Conservation (phyloP, 2,888 invertebrate genomes). For the Chesias legatella region DNA sequence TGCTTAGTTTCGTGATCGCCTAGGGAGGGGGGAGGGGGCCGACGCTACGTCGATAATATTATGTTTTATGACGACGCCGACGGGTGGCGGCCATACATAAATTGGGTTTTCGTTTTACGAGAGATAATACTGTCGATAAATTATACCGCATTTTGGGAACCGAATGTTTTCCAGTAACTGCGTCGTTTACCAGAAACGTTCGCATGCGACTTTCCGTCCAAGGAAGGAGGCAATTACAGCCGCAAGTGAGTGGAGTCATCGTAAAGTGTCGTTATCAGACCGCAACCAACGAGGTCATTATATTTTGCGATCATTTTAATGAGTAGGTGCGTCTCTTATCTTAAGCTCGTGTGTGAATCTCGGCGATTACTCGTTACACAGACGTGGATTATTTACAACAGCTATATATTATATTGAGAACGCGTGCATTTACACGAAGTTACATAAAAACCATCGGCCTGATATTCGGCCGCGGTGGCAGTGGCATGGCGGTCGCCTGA, state of each 20-base stretch:
- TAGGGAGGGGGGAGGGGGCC: constrained; percentile 74
- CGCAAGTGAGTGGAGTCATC: constrained; percentile 42
- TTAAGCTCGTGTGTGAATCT: constrained; percentile 43
- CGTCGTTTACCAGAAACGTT: constrained; percentile 35
- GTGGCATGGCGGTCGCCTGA: constrained; percentile 17
- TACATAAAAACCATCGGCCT: too few relatives aligned
- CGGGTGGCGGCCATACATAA: constrained; percentile 64
- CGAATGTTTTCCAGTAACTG: constrained; percentile 42
- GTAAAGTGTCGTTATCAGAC: constrained; percentile 55
- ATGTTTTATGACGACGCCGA: constrained; percentile 71
- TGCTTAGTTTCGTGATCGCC: constrained; percentile 77
- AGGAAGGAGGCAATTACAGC: constrained; percentile 52
- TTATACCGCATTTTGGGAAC: constrained; percentile 63
- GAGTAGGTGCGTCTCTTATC: constrained; percentile 45
- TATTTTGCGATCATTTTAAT: constrained; percentile 53
- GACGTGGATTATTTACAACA: too few relatives aligned
- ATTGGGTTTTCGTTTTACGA: constrained; percentile 75
- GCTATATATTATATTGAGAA: too few relatives aligned
- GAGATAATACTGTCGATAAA: constrained; percentile 69
- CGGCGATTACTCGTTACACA: constrained; percentile 34
- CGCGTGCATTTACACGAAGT: too few relatives aligned
- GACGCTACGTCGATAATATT: constrained; percentile 78
- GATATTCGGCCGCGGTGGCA: too few relatives aligned
- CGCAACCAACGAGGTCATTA: constrained; percentile 56
- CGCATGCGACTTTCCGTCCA: constrained; percentile 34